Evolutionary conservation across 1,140 invertebrate genomes (phyloP).

Genomic region (Magallana angulata): DNA sequence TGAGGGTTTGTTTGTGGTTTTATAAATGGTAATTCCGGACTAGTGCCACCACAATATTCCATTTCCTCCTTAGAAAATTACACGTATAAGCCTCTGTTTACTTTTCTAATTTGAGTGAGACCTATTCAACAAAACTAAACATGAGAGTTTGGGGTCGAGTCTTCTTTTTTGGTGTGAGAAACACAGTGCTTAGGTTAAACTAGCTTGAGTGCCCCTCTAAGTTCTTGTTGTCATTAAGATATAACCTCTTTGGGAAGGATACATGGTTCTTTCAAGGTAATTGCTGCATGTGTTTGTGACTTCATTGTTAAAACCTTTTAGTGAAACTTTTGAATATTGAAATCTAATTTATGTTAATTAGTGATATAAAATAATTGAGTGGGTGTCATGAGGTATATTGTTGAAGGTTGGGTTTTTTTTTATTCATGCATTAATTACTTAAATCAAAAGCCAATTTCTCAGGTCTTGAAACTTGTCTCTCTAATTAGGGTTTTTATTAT

Average conservation of each 20-base stretch:
- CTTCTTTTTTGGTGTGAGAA: neutral
- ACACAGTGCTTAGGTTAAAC: too few species aligned
- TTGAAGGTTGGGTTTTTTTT: too few species aligned
- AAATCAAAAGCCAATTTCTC: neutral
- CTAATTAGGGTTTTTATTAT: neutral
- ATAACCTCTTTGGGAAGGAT: too few species aligned
- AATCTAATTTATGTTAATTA: slow-evolving; percentile 9
- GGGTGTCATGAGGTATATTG: neutral
- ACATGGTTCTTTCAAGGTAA: too few species aligned
- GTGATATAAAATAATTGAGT: neutral
- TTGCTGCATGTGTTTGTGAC: too few species aligned
- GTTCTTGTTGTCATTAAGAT: too few species aligned
- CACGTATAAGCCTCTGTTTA: neutral
- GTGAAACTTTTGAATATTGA: too few species aligned
- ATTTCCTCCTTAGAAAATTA: neutral
- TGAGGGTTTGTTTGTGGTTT: neutral
- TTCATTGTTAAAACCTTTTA: too few species aligned
- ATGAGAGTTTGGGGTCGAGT: neutral
- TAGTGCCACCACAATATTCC: neutral
- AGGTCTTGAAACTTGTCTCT: neutral
- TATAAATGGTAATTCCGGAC: neutral
- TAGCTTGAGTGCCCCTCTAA: too few species aligned
- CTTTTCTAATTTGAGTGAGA: slow-evolving; percentile 10
- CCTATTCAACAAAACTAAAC: neutral
- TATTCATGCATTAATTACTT: neutral